These are phyloP conservation scores for Coelinius sp. DNA, from an alignment of 2,888 invertebrate species.

Conservation along the genomic window DNA sequence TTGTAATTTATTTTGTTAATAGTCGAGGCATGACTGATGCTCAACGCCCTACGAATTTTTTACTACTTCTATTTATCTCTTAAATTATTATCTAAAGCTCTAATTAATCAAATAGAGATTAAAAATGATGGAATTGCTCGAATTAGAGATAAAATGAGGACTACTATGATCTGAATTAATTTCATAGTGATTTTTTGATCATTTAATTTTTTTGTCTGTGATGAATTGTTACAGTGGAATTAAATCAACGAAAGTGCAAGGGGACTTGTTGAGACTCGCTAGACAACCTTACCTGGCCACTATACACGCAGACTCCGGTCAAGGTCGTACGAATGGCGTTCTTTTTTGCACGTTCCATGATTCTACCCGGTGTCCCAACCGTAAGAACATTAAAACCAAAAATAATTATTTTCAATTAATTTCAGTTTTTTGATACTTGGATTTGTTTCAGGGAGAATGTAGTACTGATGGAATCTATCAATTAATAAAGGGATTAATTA, in stretches of 20 bases:
- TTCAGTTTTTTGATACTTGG: no score
- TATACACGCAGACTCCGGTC: constrained; percentile 67
- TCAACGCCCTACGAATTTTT: constrained; percentile 8
- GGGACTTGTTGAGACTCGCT: constrained; percentile 46
- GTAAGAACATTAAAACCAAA: constrained; percentile 23
- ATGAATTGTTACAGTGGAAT: constrained; percentile 18
- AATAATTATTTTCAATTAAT: background rate
- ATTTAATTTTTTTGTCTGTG: background rate
- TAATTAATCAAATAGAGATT: no score
- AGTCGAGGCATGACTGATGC: constrained; percentile 15
- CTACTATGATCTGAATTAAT: no score
- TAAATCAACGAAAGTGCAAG: constrained; percentile 33
- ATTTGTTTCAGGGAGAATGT: background rate
- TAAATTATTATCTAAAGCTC: no score
- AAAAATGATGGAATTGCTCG: no score
- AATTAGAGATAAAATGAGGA: no score
- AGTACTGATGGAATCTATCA: background rate
- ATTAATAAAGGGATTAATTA: background rate
- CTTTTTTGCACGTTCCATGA: constrained; percentile 60
- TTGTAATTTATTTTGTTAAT: constrained; percentile 28
- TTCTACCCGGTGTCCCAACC: constrained; percentile 59
- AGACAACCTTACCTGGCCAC: constrained; percentile 56
- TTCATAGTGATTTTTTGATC: background rate
- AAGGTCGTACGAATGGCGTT: constrained; percentile 65
- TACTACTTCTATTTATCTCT: no score